phyloP scores from a whole-genome alignment of 2,113 vertebrate species.

The Chaetorhynchus papuensis region DNA sequence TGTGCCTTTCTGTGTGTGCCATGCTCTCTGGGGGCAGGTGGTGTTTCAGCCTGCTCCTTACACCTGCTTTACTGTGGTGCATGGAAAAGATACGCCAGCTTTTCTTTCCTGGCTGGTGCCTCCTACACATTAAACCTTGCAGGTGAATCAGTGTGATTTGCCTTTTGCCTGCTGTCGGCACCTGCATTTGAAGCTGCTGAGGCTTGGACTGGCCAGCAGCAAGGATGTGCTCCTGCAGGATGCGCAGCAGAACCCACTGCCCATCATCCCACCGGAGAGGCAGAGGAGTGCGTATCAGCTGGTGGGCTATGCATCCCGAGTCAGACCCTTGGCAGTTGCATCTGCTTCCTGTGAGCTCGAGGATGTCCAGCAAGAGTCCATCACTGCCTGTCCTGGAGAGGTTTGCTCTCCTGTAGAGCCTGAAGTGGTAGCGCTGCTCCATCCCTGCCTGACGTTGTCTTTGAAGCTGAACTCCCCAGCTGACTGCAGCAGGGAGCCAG shows the following conservation, averaged over 20 bases:
- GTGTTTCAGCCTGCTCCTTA: background rate
- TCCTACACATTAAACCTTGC: background rate
- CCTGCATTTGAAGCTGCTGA: background rate
- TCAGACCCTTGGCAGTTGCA: background rate
- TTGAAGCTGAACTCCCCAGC: background rate
- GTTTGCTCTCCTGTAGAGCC: background rate
- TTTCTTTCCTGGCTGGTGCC: background rate
- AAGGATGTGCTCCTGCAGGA: background rate
- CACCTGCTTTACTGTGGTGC: background rate
- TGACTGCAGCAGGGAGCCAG: background rate
- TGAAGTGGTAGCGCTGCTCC: accelerated
- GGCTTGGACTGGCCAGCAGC: background rate
- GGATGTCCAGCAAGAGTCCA: background rate
- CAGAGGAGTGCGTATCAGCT: background rate
- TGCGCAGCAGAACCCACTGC: background rate
- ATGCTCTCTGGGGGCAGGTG: background rate
- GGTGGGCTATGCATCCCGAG: background rate
- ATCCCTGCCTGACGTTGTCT: background rate
- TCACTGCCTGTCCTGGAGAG: background rate
- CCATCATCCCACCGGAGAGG: background rate
- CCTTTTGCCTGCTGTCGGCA: background rate
- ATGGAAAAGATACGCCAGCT: background rate
- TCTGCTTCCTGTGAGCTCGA: background rate
- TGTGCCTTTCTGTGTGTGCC: background rate
- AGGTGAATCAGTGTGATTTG: background rate